Conservation (phyloP, 2,888 invertebrate genomes). For the Mantis religiosa region DNA sequence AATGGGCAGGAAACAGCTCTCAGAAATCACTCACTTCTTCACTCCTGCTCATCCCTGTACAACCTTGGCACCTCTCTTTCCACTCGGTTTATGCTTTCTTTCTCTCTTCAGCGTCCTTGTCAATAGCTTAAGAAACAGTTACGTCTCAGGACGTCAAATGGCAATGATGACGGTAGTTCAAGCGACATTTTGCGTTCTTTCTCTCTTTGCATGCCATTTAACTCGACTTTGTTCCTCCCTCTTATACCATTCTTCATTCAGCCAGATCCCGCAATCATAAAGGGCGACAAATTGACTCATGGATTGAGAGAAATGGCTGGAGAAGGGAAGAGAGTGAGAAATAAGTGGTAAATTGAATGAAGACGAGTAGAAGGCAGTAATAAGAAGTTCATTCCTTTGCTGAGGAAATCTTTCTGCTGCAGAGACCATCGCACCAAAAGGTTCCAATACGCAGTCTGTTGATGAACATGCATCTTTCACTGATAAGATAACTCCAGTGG, state of each 20-base stretch:
- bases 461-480: too few species aligned
- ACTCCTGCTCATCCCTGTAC: not conserved
- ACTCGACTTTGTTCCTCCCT: not conserved
- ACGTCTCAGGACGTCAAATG: not conserved
- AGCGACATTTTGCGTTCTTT: not conserved
- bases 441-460: too few species aligned
- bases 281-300: not conserved
- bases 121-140: not conserved
- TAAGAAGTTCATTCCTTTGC: not conserved
- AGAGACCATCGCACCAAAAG: not conserved
- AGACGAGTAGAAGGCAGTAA: not conserved
- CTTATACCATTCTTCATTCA: not conserved
- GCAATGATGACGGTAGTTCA: not conserved
- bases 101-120: not conserved
- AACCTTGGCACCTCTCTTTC: not conserved
- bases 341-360: not conserved
- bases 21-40: not conserved
- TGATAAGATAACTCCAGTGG: too few species aligned
- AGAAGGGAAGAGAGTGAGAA: not conserved
- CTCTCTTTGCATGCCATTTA: not conserved
- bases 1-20: conserved; percentile 14
- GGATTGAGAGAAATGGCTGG: not conserved
- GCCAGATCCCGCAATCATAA: not conserved
- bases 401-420: not conserved
- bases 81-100: not conserved